Percentiles rank a stretch among this genome's conserved stretches.
Conservation (phyloP, 2,113 vertebrate genomes). For the Spea multiplicata region DNA sequence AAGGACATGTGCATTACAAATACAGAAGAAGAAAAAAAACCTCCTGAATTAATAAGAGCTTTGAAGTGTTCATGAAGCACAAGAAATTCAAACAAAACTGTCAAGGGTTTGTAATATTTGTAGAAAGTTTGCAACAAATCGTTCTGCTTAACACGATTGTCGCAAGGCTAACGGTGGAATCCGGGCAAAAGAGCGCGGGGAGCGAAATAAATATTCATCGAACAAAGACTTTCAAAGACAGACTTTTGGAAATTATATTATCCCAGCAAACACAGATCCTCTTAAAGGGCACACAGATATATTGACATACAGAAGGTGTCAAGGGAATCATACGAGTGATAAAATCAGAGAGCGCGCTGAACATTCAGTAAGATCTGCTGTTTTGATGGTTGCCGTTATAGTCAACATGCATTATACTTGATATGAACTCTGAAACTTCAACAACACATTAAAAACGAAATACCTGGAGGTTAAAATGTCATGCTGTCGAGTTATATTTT, state of each 20-base stretch:
- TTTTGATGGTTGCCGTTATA: not conserved
- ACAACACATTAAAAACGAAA: not conserved
- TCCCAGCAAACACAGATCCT: not conserved
- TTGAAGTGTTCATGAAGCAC: slow-evolving; percentile 18
- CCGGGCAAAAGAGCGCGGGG: not conserved
- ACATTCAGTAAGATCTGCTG: not conserved
- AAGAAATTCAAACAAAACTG: slow-evolving; percentile 31
- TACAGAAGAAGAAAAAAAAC: slow-evolving; percentile 13
- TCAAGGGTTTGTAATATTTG: slow-evolving; percentile 36
- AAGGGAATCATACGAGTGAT: not conserved
- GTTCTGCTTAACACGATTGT: slow-evolving; percentile 34
- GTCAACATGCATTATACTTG: not conserved
- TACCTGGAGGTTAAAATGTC: no score
- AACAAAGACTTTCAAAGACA: not conserved
- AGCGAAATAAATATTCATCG: slow-evolving; percentile 24
- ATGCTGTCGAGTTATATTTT: no score
- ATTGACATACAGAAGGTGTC: not conserved
- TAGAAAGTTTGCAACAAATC: slow-evolving; percentile 32
- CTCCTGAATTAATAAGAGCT: slow-evolving; percentile 32
- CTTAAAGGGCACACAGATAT: not conserved
- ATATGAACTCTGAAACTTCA: not conserved
- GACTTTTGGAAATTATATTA: not conserved
- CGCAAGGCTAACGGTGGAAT: slow-evolving; percentile 18
- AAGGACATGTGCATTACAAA: slow-evolving; percentile 41
- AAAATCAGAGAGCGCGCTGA: not conserved